These are phyloP conservation scores for Hydraecia micacea DNA, from an alignment of 2,888 invertebrate genomes.

Conservation along the genomic window DNA sequence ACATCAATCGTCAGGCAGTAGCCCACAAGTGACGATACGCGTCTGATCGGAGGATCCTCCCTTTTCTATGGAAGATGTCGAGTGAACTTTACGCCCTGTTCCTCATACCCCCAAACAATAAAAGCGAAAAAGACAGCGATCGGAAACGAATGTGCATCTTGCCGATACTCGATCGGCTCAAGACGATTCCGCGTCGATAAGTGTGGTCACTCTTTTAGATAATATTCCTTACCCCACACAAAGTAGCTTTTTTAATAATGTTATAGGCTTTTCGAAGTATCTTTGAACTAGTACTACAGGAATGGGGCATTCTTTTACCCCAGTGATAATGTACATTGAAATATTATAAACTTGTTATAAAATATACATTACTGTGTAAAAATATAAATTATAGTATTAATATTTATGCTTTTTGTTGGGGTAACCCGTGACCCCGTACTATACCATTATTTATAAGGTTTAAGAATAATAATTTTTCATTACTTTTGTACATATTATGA, in stretches of 20 bases:
- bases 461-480: not conserved
- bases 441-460: slow-evolving; percentile 18
- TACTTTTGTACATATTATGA: slow-evolving; percentile 35
- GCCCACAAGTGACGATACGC: no score
- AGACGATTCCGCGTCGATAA: no score
- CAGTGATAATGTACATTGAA: slow-evolving; percentile 54
- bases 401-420: slow-evolving; percentile 31
- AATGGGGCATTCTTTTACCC: slow-evolving; percentile 27
- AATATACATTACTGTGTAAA: slow-evolving; percentile 31
- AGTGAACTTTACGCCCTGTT: no score
- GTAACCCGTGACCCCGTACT: not conserved
- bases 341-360: slow-evolving; percentile 43
- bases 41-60: no score
- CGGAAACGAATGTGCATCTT: no score
- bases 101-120: no score
- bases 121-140: no score
- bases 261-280: slow-evolving; percentile 32
- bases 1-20: no score
- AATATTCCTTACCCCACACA: not conserved
- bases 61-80: no score
- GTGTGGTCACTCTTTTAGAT: no score
- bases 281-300: slow-evolving; percentile 40
- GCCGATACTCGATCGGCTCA: no score
- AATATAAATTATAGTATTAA: slow-evolving; percentile 32
- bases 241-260: slow-evolving; percentile 38